Conservation (phyloP, 1,140 invertebrate species). For the Lordiphosa stackelbergi region DNA sequence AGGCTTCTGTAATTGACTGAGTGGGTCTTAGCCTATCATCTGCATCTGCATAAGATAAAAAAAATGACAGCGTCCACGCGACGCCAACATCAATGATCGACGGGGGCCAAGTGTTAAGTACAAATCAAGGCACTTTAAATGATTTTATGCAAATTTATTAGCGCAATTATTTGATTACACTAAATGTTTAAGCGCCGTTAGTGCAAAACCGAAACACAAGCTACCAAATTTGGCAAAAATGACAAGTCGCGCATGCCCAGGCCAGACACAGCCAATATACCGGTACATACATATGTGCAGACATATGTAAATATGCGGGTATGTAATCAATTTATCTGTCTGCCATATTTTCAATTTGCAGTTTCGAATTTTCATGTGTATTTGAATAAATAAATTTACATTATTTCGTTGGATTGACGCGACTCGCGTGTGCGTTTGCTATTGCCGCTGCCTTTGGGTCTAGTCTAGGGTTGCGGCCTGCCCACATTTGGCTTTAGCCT, state of each 20-base stretch:
- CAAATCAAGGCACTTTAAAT: constrained; percentile 54
- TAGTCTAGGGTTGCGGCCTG: constrained; percentile 20
- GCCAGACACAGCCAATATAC: constrained; percentile 14
- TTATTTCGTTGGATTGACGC: constrained; percentile 57
- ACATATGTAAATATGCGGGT: constrained; percentile 39
- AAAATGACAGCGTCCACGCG: constrained; percentile 47
- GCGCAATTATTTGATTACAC: constrained; percentile 61
- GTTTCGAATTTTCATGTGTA: constrained; percentile 21
- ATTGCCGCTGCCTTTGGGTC: too few relatives aligned
- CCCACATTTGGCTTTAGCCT: constrained; percentile 63
- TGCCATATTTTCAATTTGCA: constrained; percentile 43
- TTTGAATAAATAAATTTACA: constrained; percentile 60
- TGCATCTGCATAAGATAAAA: constrained; percentile 9
- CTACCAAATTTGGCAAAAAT: constrained; percentile 64
- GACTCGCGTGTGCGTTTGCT: constrained; percentile 13
- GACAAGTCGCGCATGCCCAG: constrained; percentile 27
- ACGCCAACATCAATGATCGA: constrained; percentile 39
- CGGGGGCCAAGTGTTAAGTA: constrained; percentile 25
- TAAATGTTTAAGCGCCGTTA: constrained; percentile 36
- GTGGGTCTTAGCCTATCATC: too few relatives aligned
- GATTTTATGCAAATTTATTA: constrained; percentile 64
- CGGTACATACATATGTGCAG: constrained; percentile 16
- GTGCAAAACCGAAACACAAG: constrained; percentile 17
- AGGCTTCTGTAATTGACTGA: constrained; percentile 6
- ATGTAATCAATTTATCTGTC: constrained; percentile 69